Conservation (phyloP, 2,113 vertebrate genomes). For the Colistium nudipinnis region DNA sequence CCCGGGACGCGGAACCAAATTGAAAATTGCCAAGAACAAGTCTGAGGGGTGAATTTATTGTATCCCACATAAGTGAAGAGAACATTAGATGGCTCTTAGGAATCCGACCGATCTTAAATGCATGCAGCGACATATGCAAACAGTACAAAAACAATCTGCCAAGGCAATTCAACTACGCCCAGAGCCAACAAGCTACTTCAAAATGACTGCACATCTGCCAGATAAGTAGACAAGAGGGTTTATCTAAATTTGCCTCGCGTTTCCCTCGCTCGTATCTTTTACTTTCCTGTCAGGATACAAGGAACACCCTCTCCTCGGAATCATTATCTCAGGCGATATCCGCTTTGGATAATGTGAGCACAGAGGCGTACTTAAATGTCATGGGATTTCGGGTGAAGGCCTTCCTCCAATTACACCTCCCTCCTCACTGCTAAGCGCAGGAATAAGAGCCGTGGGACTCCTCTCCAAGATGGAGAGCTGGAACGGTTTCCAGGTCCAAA, state of each 20-base stretch:
- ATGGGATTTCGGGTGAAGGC: neutral
- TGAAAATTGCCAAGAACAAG: neutral
- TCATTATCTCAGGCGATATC: neutral
- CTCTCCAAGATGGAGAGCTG: neutral
- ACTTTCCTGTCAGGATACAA: neutral
- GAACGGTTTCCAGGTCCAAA: neutral
- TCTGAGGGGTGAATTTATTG: neutral
- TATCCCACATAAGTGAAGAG: neutral
- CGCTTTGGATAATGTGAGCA: neutral
- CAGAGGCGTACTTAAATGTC: neutral
- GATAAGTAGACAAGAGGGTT: neutral
- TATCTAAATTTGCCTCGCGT: neutral
- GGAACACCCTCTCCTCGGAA: neutral
- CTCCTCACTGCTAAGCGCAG: neutral
- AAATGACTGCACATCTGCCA: neutral
- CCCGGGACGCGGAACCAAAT: neutral
- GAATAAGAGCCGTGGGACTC: constrained; percentile 1
- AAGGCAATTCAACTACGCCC: neutral
- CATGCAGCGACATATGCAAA: neutral
- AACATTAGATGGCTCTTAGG: neutral
- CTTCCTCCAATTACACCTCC: too few relatives aligned
- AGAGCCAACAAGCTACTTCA: neutral
- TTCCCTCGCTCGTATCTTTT: neutral
- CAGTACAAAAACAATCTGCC: neutral
- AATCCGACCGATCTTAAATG: neutral